These are phyloP conservation scores for Heliconius cydno DNA, from an alignment of 2,888 invertebrate genomes.

Conservation along the genomic window DNA sequence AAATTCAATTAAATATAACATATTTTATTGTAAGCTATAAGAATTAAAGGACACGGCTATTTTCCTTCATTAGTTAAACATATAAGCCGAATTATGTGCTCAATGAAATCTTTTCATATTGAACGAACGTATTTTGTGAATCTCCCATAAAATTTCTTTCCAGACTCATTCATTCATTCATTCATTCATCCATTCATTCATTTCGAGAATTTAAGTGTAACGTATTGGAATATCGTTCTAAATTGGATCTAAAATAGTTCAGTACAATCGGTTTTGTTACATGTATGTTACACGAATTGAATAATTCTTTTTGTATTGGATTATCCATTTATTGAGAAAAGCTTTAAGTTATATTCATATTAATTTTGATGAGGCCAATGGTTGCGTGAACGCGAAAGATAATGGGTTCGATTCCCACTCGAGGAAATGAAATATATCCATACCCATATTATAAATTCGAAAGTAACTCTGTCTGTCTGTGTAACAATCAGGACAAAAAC, in stretches of 20 bases:
- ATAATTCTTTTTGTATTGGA: not conserved
- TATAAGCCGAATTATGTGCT: conserved; percentile 15
- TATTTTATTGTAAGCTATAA: not conserved
- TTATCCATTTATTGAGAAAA: not conserved
- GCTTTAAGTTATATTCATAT: no score
- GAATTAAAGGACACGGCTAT: not conserved
- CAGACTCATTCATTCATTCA: not conserved
- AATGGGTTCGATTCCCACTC: no score
- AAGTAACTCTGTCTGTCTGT: no score
- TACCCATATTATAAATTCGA: no score
- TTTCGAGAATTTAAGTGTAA: conserved; percentile 4
- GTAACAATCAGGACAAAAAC: no score
- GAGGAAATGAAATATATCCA: no score
- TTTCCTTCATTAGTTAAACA: not conserved
- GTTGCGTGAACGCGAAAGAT: no score
- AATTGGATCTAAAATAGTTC: conserved; percentile 1
- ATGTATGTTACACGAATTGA: no score
- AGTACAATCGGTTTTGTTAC: not conserved
- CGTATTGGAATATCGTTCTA: conserved; percentile 11
- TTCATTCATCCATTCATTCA: not conserved
- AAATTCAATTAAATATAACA: not conserved
- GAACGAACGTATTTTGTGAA: not conserved
- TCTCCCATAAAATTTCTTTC: not conserved
- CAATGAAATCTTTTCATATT: not conserved
- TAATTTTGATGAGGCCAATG: no score